Base-by-base conservation (phyloP, 2,888 invertebrate genomes). In the Dicroscelio sp. region DNA sequence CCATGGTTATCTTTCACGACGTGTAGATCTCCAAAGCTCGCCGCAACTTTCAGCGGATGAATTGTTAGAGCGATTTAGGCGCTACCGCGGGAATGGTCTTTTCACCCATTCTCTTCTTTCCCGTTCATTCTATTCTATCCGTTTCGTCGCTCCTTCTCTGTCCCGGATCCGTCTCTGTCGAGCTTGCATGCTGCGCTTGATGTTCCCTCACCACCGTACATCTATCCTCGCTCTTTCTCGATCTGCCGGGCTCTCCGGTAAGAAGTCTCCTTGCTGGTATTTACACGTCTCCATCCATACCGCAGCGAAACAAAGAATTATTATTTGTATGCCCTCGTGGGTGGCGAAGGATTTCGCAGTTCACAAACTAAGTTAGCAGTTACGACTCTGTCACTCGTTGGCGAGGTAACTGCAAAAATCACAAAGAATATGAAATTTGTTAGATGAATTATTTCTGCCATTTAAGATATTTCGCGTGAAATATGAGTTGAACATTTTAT, bases 31-130 rank as follows among this genome's bases (percentile, higher is more conserved):
- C 94, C 93, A 95, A 96, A 96, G 95, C 95, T 96, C 95, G 94
- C 95, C 96, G 95, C 96, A 96, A 96, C 96, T 96, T 96, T 96
- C 96, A 96, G 95, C 96, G 95, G 96, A 96, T 96, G 96, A 96
- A 96, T 96, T 96, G 96, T 96, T 96, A 95, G 95, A 95, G 95
- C 96, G 96, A 96, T 96, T 96, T 96, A 96, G 95, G 95, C 96
- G 96, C 95, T 96, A 96, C 95, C 95, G 92, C 95, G 93, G 93
- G 93, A 96, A 96, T 95, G 95, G 95, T 95, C 95, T 95, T 95
- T 95, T 94, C 90, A 86, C 78, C 86, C 88, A 87, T 90, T 92
- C 89, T 90, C 87, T 82, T 79, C 89, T 88, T 90, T 85, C 91
- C 89, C 86, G 76, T 86, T 88, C 90, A 30, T 87, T 87, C 80